Evolutionary conservation across 2,888 invertebrate genomes (phyloP).

Genomic region (Meteorus colon): DNA sequence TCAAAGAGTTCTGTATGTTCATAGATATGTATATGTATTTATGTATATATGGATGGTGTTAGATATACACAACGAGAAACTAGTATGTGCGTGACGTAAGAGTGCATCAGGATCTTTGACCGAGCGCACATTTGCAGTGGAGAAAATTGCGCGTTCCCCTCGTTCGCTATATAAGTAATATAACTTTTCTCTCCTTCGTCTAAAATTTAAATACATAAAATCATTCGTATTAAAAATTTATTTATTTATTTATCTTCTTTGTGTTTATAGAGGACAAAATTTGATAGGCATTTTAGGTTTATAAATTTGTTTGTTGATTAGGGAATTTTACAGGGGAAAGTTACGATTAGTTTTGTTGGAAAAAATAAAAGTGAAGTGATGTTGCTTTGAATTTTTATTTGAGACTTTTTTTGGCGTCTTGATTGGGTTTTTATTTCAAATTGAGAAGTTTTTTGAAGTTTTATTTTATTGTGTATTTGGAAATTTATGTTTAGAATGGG

Average conservation of each 20-base stretch:
- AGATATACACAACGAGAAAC: background rate
- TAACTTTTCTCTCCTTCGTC: background rate
- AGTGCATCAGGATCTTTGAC: slow-evolving; percentile 29
- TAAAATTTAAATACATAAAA: background rate
- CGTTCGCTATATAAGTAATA: background rate
- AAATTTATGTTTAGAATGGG: too few species aligned
- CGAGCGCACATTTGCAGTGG: slow-evolving; percentile 1
- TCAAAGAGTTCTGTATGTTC: slow-evolving; percentile 18
- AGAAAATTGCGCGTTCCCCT: slow-evolving; percentile 15
- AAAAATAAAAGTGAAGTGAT: too few species aligned
- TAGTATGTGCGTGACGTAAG: slow-evolving; percentile 23
- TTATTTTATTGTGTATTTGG: too few species aligned
- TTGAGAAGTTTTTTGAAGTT: too few species aligned
- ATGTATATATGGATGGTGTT: background rate
- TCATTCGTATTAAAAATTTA: background rate
- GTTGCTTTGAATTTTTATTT: too few species aligned
- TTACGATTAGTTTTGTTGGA: too few species aligned
- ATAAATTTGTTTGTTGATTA: too few species aligned
- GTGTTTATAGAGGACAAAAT: background rate
- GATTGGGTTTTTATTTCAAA: too few species aligned
- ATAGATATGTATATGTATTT: background rate
- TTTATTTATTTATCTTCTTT: background rate
- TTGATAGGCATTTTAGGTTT: too few species aligned
- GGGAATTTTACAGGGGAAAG: too few species aligned
- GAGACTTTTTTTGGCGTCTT: too few species aligned